These are phyloP conservation scores for Serilophus lunatus DNA, from an alignment of 2,113 vertebrate species.

Conservation along the genomic window DNA sequence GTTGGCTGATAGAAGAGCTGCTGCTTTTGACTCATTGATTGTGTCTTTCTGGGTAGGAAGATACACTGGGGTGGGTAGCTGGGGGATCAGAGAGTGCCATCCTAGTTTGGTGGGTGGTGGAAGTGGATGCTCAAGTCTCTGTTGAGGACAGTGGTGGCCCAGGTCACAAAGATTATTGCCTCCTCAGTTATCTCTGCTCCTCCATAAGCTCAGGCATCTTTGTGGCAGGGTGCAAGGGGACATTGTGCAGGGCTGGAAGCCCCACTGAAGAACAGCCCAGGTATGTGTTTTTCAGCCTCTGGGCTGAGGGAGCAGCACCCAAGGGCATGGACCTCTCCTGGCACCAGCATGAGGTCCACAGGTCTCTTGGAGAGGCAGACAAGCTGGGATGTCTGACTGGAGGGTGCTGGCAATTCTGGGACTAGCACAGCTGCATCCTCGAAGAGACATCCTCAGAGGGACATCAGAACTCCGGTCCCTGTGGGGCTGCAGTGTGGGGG, in stretches of 20 bases:
- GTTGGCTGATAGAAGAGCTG: background rate
- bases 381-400: background rate
- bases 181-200: background rate
- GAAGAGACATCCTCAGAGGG: background rate
- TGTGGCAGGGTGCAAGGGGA: background rate
- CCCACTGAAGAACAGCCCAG: background rate
- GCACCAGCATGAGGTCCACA: fast-evolving
- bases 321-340: background rate
- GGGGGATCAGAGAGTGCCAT: background rate
- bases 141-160: background rate
- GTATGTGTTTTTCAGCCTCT: background rate
- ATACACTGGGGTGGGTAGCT: background rate
- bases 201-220: background rate
- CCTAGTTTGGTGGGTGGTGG: background rate
- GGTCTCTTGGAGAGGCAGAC: background rate
- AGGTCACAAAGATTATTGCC: background rate
- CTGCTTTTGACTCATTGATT: background rate
- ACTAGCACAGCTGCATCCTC: background rate
- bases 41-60: background rate
- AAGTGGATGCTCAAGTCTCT: background rate
- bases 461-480: background rate
- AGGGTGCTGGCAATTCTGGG: background rate
- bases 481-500: background rate
- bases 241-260: fast-evolving
- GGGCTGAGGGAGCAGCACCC: background rate